Evolutionary conservation across 2,888 invertebrate genomes (phyloP).

Genomic region (Conus canariensis): DNA sequence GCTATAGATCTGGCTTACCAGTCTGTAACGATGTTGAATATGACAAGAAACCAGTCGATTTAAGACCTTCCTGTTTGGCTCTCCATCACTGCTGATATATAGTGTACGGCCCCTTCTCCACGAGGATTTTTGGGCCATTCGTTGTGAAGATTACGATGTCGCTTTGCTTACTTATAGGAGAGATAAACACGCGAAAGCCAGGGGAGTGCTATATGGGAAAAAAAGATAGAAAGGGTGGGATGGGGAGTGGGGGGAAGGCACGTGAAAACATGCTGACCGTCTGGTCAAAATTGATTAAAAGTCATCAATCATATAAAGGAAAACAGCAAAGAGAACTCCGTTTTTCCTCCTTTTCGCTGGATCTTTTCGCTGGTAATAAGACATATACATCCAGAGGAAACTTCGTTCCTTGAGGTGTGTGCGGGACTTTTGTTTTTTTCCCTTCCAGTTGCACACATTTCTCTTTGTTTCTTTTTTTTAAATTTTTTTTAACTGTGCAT

Average conservation of each 20-base stretch:
- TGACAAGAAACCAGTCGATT: constrained; percentile 4
- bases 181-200: neutral
- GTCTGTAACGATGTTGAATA: neutral
- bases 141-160: neutral
- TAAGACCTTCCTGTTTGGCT: neutral
- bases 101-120: neutral
- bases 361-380: too few relatives aligned
- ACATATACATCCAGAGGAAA: too few relatives aligned
- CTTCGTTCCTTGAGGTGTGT: too few relatives aligned
- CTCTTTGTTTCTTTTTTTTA: too few relatives aligned
- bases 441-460: too few relatives aligned
- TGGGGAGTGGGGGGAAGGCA: too few relatives aligned
- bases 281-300: neutral
- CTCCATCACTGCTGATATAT: neutral
- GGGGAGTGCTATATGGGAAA: neutral
- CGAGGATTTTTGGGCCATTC: neutral
- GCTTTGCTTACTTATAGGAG: neutral
- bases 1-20: neutral
- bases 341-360: too few relatives aligned
- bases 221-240: too few relatives aligned
- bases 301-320: neutral
- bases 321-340: neutral
- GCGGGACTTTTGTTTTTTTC: too few relatives aligned
- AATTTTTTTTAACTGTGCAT: too few relatives aligned
- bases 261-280: neutral